Evolutionary conservation across 2,797 vertebrate genomes (phyloP).

Genomic region (Sebastolobus alascanus): DNA sequence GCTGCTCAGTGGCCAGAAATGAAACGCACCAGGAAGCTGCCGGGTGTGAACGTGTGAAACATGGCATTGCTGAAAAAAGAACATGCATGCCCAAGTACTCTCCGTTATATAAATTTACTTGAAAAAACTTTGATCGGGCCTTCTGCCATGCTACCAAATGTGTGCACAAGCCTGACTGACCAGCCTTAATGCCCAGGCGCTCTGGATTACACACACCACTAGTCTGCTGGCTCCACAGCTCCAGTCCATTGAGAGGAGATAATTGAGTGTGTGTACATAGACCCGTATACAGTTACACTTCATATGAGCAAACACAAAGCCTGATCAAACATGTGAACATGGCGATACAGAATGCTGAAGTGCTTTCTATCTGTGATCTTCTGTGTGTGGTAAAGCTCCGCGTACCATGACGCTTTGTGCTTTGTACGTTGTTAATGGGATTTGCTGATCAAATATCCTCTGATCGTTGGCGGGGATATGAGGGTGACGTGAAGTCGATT

Average conservation of each 20-base stretch:
- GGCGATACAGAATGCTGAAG: constrained; percentile 43
- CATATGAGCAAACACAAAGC: constrained; percentile 71
- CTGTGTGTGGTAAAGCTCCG: constrained; percentile 26
- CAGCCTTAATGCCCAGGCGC: constrained; percentile 50
- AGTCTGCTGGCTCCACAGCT: constrained; percentile 55
- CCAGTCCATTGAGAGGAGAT: constrained; percentile 54
- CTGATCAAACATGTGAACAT: constrained; percentile 70
- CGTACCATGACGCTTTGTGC: constrained; percentile 35
- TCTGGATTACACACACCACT: constrained; percentile 68
- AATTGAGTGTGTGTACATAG: constrained; percentile 68
- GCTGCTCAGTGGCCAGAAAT: constrained; percentile 20
- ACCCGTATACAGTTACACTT: constrained; percentile 65
- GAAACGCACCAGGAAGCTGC: constrained; percentile 26
- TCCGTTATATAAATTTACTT: constrained; percentile 20
- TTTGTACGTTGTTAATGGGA: constrained; percentile 63
- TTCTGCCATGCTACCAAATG: constrained; percentile 52
- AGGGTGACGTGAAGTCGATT: constrained; percentile 40
- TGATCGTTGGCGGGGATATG: constrained; percentile 42
- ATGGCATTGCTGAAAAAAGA: not conserved
- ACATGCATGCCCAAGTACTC: not conserved
- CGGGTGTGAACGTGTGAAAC: constrained; percentile 22
- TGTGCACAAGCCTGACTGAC: constrained; percentile 65
- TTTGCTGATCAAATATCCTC: constrained; percentile 70
- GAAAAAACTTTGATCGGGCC: constrained; percentile 47
- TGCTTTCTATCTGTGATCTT: constrained; percentile 57